A percentile compares a stretch with the other conserved stretches of the same genome.
Conservation (phyloP, 2,888 invertebrate genomes). For the Gisinianus flammeolus region DNA sequence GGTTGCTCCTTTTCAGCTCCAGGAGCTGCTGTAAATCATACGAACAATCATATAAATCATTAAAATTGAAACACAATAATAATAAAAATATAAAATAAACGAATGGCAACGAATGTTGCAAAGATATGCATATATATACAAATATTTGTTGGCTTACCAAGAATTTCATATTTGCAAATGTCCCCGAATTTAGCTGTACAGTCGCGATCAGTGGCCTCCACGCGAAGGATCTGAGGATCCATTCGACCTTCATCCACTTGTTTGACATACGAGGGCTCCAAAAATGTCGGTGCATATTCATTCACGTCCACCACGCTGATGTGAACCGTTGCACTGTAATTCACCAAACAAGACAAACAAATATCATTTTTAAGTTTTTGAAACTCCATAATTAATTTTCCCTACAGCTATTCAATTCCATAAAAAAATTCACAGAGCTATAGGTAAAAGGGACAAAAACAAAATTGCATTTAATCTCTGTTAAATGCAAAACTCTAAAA, state of each 20-base stretch:
- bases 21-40: no score
- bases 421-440: neutral
- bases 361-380: neutral
- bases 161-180: constrained; percentile 96
- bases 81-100: no score
- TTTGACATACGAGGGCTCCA: constrained; percentile 87
- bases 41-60: no score
- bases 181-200: constrained; percentile 94
- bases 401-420: neutral
- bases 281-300: constrained; percentile 91
- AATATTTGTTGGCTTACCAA: no score
- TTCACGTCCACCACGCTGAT: constrained; percentile 96
- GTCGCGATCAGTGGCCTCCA: constrained; percentile 91
- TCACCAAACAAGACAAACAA: constrained; percentile 21
- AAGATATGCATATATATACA: no score
- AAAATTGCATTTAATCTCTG: no score
- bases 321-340: constrained; percentile 83
- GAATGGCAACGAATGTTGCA: no score
- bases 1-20: constrained; percentile 87
- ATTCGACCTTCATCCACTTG: constrained; percentile 89
- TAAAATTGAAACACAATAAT: no score
- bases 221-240: constrained; percentile 86
- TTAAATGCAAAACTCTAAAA: no score
- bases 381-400: neutral
- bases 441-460: neutral